Conservation (phyloP, 2,113 vertebrate genomes). For the Protomyctophum bolini region DNA sequence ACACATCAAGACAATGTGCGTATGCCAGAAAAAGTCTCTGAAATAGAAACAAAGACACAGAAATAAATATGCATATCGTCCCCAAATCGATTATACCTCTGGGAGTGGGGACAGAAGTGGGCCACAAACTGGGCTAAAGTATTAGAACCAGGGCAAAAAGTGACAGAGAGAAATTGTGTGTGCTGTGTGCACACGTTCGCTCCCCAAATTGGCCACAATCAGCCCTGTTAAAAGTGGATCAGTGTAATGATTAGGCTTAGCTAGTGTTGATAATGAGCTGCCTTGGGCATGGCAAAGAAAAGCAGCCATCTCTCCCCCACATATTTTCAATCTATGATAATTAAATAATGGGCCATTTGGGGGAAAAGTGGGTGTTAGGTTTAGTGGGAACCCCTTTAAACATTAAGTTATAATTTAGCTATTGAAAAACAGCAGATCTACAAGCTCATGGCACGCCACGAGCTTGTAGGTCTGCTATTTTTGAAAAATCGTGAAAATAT, state of each 20-base stretch:
- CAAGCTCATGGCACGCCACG: too few relatives aligned
- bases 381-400: too few relatives aligned
- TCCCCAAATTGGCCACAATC: slow-evolving; percentile 67
- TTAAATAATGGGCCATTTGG: too few relatives aligned
- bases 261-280: slow-evolving; percentile 67
- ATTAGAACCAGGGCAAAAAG: slow-evolving; percentile 65
- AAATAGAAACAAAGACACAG: neutral
- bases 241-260: slow-evolving; percentile 61
- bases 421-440: too few relatives aligned
- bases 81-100: slow-evolving; percentile 46
- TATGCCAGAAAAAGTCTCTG: neutral
- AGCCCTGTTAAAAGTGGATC: slow-evolving; percentile 71
- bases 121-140: slow-evolving; percentile 74
- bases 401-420: too few relatives aligned
- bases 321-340: neutral
- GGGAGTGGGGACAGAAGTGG: slow-evolving; percentile 62
- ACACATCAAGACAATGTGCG: neutral
- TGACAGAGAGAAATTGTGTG: slow-evolving; percentile 3
- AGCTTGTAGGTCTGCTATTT: too few relatives aligned
- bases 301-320: slow-evolving; percentile 22
- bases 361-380: neutral
- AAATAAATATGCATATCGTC: slow-evolving; percentile 9
- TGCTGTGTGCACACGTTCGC: slow-evolving; percentile 11
- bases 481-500: too few relatives aligned
- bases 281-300: slow-evolving; percentile 69